Conservation (phyloP, 2,888 invertebrate genomes). For the Rhingia campestris region DNA sequence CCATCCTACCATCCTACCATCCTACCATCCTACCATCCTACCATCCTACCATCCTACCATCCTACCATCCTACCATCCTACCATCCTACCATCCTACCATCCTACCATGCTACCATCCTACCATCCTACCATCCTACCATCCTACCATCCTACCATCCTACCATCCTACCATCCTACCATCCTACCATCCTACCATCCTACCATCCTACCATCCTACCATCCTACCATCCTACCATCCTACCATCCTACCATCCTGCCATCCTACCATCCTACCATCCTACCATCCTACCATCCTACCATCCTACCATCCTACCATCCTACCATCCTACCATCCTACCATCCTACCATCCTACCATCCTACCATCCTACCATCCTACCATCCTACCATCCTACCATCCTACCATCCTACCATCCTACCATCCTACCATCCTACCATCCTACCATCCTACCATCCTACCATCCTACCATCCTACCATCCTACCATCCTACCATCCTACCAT, state of each 20-base stretch:
- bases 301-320: slow-evolving; percentile 14
- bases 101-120: background rate
- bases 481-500: too few species aligned
- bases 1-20: background rate
- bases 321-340: slow-evolving; percentile 26
- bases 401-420: too few species aligned
- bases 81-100: slow-evolving; percentile 8
- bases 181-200: slow-evolving; percentile 12
- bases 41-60: background rate
- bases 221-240: slow-evolving; percentile 27
- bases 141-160: background rate
- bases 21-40: slow-evolving; percentile 24
- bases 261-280: slow-evolving; percentile 45
- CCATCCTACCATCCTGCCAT: too few species aligned
- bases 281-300: slow-evolving; percentile 50
- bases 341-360: slow-evolving; percentile 71
- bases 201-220: too few species aligned
- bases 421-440: too few species aligned
- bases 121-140: background rate
- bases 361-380: slow-evolving; percentile 12
- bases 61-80: background rate
- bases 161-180: slow-evolving; percentile 72
- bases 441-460: too few species aligned
- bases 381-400: background rate
- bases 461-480: too few species aligned